These are phyloP conservation scores for Anastrepha ludens DNA, from an alignment of 1,140 invertebrate species.

Conservation along the genomic window DNA sequence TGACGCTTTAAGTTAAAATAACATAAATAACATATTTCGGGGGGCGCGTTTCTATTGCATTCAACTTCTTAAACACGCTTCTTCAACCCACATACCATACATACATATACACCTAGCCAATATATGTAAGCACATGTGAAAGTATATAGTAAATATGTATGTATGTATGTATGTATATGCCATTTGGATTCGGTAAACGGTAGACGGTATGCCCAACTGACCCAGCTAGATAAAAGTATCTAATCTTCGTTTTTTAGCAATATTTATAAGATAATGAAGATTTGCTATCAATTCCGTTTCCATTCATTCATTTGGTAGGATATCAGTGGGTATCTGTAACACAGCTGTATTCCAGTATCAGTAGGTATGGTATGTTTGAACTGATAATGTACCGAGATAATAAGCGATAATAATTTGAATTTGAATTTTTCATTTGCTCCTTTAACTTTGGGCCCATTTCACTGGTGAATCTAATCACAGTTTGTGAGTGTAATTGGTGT, in stretches of 20 bases:
- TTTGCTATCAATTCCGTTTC: slow-evolving; percentile 71
- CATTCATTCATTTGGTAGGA: slow-evolving; percentile 63
- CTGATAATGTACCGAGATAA: slow-evolving; percentile 74
- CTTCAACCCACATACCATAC: neutral
- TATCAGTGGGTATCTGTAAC: slow-evolving; percentile 63
- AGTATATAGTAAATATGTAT: too few species aligned
- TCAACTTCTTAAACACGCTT: neutral
- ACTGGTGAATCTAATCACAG: slow-evolving; percentile 61
- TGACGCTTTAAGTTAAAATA: slow-evolving; percentile 16
- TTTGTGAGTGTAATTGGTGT: slow-evolving; percentile 73
- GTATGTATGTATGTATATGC: neutral
- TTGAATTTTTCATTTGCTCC: slow-evolving; percentile 60
- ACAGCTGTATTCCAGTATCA: slow-evolving; percentile 65
- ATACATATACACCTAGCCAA: neutral
- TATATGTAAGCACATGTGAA: neutral
- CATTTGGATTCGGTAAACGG: neutral
- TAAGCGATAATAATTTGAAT: slow-evolving; percentile 75
- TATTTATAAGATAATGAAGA: slow-evolving; percentile 74
- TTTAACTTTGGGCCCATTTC: slow-evolving; percentile 56
- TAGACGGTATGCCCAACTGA: slow-evolving; percentile 59
- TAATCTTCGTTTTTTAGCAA: slow-evolving; percentile 73
- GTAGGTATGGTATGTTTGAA: slow-evolving; percentile 67
- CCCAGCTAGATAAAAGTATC: slow-evolving; percentile 74
- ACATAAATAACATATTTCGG: neutral
- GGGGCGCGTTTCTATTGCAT: neutral